Evolutionary conservation across 2,797 vertebrate species (phyloP).

Genomic region (Oryzias sinensis): DNA sequence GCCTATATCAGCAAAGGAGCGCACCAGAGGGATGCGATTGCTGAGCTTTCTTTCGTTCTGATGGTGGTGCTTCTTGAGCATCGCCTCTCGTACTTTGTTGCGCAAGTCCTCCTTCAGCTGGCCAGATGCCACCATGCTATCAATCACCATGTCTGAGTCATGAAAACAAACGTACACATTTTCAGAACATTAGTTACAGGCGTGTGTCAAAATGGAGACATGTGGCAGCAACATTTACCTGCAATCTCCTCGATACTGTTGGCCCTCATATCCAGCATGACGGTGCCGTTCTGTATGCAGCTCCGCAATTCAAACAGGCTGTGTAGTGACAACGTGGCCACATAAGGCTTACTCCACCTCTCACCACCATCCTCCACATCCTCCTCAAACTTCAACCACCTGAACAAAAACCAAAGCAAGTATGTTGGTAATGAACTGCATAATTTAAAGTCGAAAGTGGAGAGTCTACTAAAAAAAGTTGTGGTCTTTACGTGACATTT

Average conservation of each 20-base stretch:
- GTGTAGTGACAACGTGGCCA: slow-evolving; percentile 94
- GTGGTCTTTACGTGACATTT: too few relatives aligned
- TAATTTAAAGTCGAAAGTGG: too few relatives aligned
- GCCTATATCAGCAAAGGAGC: slow-evolving; percentile 99
- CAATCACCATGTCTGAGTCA: slow-evolving; percentile 91
- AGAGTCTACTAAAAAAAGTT: too few relatives aligned
- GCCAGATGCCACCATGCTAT: slow-evolving; percentile 92
- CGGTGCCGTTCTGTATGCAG: slow-evolving; percentile 96
- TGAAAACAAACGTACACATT: neutral
- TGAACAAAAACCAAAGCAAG: slow-evolving; percentile 47
- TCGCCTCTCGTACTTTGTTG: slow-evolving; percentile 88
- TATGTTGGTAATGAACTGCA: too few relatives aligned
- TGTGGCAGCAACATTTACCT: slow-evolving; percentile 69
- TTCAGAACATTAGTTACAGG: neutral
- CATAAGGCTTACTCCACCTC: slow-evolving; percentile 97
- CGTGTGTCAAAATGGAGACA: too few relatives aligned
- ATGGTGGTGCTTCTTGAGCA: slow-evolving; percentile 96
- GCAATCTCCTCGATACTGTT: slow-evolving; percentile 94
- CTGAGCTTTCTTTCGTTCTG: slow-evolving; percentile 97
- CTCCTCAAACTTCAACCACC: slow-evolving; percentile 99
- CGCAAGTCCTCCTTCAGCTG: slow-evolving; percentile 89
- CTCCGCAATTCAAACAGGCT: slow-evolving; percentile 96
- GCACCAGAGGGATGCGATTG: slow-evolving; percentile 95
- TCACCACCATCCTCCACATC: slow-evolving; percentile 98
- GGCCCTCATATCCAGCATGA: slow-evolving; percentile 98